These are phyloP conservation scores for Drosophila tripunctata DNA, from an alignment of 2,888 invertebrate species.

Conservation along the genomic window DNA sequence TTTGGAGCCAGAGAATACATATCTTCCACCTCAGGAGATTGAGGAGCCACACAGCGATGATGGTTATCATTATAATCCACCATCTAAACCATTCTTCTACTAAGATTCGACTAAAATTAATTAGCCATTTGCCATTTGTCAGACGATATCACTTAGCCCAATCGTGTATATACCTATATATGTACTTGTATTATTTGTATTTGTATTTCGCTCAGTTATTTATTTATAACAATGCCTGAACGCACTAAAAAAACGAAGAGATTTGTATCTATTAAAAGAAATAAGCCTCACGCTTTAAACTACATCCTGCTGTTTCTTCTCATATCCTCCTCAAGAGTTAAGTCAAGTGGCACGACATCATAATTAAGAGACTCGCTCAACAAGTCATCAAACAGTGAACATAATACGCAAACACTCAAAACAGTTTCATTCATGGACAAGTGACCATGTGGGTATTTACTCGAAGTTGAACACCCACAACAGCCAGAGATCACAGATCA, in stretches of 20 bases:
- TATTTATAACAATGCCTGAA: conserved; percentile 32
- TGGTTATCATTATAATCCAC: conserved; percentile 76
- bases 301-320: conserved; percentile 35
- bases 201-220: conserved; percentile 33
- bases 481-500: conserved; percentile 2
- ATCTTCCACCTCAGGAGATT: conserved; percentile 67
- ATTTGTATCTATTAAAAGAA: conserved; percentile 5
- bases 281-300: conserved; percentile 12
- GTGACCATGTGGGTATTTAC: conserved; percentile 16
- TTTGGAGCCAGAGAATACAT: conserved; percentile 61
- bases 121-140: conserved; percentile 48
- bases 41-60: conserved; percentile 64
- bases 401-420: conserved; percentile 23
- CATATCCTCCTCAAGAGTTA: conserved; percentile 43
- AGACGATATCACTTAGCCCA: conserved; percentile 39
- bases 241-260: conserved; percentile 17
- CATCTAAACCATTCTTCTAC: conserved; percentile 63
- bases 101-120: conserved; percentile 30
- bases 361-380: conserved; percentile 48
- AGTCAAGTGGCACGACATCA: conserved; percentile 54
- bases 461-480: conserved; percentile 42
- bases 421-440: conserved; percentile 43
- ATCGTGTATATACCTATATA: conserved; percentile 44
- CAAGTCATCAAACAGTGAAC: conserved; percentile 45
- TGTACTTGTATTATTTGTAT: conserved; percentile 25